phyloP scores from a whole-genome alignment of 2,797 vertebrate genomes.

The Pagetopsis macropterus region DNA sequence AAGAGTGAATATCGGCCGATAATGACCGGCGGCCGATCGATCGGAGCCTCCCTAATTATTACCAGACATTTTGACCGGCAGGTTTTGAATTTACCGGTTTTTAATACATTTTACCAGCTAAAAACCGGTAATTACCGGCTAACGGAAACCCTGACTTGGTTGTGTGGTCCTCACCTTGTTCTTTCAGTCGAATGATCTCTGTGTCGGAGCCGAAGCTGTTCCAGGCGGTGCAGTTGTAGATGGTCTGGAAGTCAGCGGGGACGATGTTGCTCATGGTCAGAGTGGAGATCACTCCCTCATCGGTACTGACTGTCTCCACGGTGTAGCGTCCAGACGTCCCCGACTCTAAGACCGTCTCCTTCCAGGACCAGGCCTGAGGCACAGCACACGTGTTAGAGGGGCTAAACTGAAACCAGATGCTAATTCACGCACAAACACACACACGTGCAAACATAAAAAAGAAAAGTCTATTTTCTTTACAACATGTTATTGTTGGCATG shows the following conservation, averaged over 20 bases:
- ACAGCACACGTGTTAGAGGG: not conserved
- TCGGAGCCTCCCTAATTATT: too few species aligned
- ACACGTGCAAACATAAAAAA: not conserved
- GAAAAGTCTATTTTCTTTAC: not conserved
- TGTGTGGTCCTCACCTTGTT: constrained; percentile 87
- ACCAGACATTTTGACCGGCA: too few species aligned
- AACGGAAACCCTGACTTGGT: too few species aligned
- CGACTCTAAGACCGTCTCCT: constrained; percentile 92
- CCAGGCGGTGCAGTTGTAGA: constrained; percentile 95
- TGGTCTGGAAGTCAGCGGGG: constrained; percentile 92
- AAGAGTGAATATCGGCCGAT: too few species aligned
- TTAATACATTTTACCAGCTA: too few species aligned
- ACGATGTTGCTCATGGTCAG: constrained; percentile 94
- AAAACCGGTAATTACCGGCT: too few species aligned
- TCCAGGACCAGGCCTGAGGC: constrained; percentile 93
- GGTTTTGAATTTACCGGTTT: too few species aligned
- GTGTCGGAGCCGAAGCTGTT: constrained; percentile 95
- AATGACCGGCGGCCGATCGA: too few species aligned
- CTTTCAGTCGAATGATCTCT: constrained; percentile 92
- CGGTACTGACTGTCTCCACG: constrained; percentile 91
- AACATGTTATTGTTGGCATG: not conserved
- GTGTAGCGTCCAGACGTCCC: constrained; percentile 93
- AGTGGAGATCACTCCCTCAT: constrained; percentile 91
- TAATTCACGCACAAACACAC: not conserved
- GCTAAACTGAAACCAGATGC: not conserved